These are phyloP conservation scores for Erannis defoliaria DNA, from an alignment of 2,888 invertebrate genomes.

Conservation along the genomic window DNA sequence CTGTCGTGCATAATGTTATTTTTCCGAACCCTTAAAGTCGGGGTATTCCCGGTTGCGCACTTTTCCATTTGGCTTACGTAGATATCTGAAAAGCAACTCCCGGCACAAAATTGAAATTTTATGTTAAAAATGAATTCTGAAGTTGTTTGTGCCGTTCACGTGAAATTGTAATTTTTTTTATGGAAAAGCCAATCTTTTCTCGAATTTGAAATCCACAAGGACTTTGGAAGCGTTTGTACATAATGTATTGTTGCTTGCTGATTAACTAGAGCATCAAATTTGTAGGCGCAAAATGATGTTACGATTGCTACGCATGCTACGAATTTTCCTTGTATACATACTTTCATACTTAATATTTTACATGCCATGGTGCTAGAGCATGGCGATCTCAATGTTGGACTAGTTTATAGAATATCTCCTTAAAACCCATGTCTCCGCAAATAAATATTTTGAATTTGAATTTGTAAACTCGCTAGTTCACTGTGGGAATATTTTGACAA, in stretches of 20 bases:
- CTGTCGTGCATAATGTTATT: not conserved
- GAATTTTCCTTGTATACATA: not conserved
- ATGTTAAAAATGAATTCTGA: conserved; percentile 6
- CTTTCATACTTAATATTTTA: too few relatives aligned
- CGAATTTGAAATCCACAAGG: not conserved
- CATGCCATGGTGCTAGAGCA: too few relatives aligned
- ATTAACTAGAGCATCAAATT: too few relatives aligned
- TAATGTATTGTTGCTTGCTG: too few relatives aligned
- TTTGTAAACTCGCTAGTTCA: too few relatives aligned
- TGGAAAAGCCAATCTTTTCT: conserved; percentile 5
- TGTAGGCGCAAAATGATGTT: not conserved
- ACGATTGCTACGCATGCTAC: not conserved
- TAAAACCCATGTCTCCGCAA: too few relatives aligned
- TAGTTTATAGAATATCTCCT: too few relatives aligned
- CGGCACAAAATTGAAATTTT: conserved; percentile 9
- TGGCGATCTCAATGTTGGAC: too few relatives aligned
- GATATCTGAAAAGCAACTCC: conserved; percentile 8
- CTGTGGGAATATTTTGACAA: too few relatives aligned
- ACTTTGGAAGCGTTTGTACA: too few relatives aligned
- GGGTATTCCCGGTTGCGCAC: too few relatives aligned
- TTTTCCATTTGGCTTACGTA: not conserved
- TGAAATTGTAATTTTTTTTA: conserved; percentile 2
- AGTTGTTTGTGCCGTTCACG: not conserved
- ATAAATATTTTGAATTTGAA: too few relatives aligned
- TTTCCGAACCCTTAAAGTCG: not conserved